phyloP scores from a whole-genome alignment of 1,140 invertebrate genomes.

The Antheraea mylitta region DNA sequence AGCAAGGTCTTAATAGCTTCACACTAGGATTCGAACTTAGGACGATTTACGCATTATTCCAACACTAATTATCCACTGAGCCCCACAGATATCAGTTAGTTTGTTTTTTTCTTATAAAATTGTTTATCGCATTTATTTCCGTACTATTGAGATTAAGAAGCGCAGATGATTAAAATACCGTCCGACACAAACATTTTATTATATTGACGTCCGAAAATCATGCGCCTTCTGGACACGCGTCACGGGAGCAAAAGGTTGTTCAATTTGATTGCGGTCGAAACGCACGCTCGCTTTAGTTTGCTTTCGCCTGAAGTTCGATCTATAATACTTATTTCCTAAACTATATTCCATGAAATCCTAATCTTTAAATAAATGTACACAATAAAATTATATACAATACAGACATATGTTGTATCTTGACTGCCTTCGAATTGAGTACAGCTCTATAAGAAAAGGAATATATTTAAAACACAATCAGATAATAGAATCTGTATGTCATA shows the following conservation, averaged over 20 bases:
- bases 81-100: too few species aligned
- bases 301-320: neutral
- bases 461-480: too few species aligned
- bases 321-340: neutral
- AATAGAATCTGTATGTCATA: too few species aligned
- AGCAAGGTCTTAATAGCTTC: too few species aligned
- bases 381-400: too few species aligned
- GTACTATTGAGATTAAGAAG: neutral
- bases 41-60: too few species aligned
- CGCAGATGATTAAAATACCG: neutral
- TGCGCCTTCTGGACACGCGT: conserved; percentile 4
- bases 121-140: neutral
- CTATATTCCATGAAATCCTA: neutral
- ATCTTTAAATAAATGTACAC: neutral
- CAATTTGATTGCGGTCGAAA: conserved; percentile 6
- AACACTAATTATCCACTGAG: too few species aligned
- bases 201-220: conserved; percentile 3
- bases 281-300: neutral
- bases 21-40: too few species aligned
- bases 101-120: too few species aligned
- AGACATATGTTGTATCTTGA: too few species aligned
- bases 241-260: conserved; percentile 1
- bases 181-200: neutral
- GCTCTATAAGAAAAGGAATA: too few species aligned
- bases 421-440: too few species aligned